phyloP scores from a whole-genome alignment of 2,113 vertebrate species.

The Carlito syrichta region DNA sequence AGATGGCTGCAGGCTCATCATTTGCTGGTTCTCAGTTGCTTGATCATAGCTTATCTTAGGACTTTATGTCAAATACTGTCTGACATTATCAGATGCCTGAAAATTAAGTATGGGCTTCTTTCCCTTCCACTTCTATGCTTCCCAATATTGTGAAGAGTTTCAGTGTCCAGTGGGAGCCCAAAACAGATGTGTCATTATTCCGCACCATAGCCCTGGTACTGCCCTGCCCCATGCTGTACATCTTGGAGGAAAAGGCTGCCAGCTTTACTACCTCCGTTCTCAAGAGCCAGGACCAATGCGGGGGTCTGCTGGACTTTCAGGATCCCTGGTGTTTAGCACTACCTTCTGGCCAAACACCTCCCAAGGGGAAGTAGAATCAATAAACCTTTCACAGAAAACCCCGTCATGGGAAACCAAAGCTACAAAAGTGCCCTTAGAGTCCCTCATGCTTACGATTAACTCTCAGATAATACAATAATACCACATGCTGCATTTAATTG shows the following conservation, averaged over 20 bases:
- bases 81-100: background rate
- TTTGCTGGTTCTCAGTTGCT: background rate
- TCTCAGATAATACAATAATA: constrained; percentile 66
- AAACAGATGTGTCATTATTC: background rate
- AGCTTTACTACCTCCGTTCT: background rate
- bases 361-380: constrained; percentile 53
- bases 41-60: background rate
- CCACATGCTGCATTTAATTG: constrained; percentile 60
- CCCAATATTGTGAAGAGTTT: background rate
- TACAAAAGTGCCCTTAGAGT: constrained; percentile 55
- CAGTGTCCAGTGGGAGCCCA: background rate
- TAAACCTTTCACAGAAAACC: constrained; percentile 64
- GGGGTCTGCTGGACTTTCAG: constrained; percentile 10
- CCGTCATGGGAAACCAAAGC: constrained; percentile 61
- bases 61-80: background rate
- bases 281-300: background rate
- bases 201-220: background rate
- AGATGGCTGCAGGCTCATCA: background rate
- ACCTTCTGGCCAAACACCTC: constrained; percentile 59
- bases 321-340: constrained; percentile 52
- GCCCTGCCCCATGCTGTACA: background rate
- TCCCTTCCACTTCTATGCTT: background rate
- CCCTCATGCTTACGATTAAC: constrained; percentile 50
- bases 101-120: background rate
- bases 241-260: background rate